Evolutionary conservation across 2,797 vertebrate genomes (phyloP).

Genomic region (Coluber constrictor): DNA sequence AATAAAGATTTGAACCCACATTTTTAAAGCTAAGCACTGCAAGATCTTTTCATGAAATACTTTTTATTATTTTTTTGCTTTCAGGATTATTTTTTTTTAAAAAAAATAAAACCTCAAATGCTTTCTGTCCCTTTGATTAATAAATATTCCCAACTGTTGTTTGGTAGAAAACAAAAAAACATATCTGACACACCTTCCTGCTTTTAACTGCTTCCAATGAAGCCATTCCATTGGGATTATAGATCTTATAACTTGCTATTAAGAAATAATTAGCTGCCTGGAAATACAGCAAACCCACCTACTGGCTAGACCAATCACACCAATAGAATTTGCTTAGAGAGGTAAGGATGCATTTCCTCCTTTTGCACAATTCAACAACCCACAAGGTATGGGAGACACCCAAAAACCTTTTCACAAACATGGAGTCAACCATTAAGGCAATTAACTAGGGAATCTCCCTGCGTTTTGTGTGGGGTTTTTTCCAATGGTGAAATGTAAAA

Average conservation of each 20-base stretch:
- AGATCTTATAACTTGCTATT: neutral
- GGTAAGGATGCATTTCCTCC: too few relatives aligned
- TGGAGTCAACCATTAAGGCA: neutral
- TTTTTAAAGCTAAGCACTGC: neutral
- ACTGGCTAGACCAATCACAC: neutral
- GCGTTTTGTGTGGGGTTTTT: too few relatives aligned
- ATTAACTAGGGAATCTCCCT: neutral
- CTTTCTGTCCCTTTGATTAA: neutral
- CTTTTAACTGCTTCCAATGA: neutral
- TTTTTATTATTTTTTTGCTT: neutral
- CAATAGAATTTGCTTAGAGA: too few relatives aligned
- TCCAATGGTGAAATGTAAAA: too few relatives aligned
- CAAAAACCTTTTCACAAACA: neutral
- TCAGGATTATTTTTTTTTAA: neutral
- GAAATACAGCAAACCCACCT: neutral
- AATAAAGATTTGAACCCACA: neutral
- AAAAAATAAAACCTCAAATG: neutral
- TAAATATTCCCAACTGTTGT: neutral
- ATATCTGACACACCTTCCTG: neutral
- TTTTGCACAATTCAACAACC: neutral
- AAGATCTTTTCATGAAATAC: neutral
- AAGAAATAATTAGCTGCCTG: neutral
- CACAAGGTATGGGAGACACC: neutral
- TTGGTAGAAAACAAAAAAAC: neutral
- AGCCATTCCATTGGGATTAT: neutral